These are phyloP conservation scores for Tetranychus truncatus DNA, from an alignment of 2,888 invertebrate species.

Conservation along the genomic window DNA sequence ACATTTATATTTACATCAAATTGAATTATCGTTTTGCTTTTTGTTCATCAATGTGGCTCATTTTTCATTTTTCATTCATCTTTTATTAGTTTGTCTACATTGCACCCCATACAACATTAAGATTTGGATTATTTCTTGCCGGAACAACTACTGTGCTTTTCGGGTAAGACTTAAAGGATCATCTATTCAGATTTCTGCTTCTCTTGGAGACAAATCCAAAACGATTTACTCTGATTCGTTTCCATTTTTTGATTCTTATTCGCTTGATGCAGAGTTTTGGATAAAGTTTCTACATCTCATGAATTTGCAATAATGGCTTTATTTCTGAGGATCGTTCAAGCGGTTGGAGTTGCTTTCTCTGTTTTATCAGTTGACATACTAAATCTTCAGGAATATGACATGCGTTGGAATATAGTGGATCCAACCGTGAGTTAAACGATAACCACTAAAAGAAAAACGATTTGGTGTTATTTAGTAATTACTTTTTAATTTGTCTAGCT, in stretches of 20 bases:
- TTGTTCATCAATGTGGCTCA: too few relatives aligned
- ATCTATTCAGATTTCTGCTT: not conserved
- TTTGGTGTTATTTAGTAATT: not conserved
- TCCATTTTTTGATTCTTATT: slow-evolving; percentile 5
- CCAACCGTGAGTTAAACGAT: slow-evolving; percentile 40
- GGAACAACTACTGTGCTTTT: slow-evolving; percentile 64
- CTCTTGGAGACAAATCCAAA: slow-evolving; percentile 36
- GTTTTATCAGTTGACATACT: slow-evolving; percentile 66
- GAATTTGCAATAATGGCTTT: slow-evolving; percentile 60
- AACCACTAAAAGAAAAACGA: not conserved
- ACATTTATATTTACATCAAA: too few relatives aligned
- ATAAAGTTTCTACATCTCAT: slow-evolving; percentile 36
- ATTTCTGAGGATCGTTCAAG: slow-evolving; percentile 57
- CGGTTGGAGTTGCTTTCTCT: slow-evolving; percentile 67
- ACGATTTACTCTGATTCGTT: slow-evolving; percentile 27
- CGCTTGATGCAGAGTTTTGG: slow-evolving; percentile 28
- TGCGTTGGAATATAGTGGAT: too few relatives aligned
- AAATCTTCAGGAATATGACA: too few relatives aligned
- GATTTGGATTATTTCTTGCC: slow-evolving; percentile 60
- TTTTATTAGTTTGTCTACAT: not conserved
- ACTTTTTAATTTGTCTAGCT: slow-evolving; percentile 30
- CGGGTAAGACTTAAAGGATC: slow-evolving; percentile 30
- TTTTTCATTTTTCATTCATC: too few relatives aligned
- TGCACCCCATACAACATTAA: slow-evolving; percentile 57
- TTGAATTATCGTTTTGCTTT: too few relatives aligned